Evolutionary conservation across 1,140 invertebrate genomes (phyloP).

Genomic region (Dreissena rostriformis): DNA sequence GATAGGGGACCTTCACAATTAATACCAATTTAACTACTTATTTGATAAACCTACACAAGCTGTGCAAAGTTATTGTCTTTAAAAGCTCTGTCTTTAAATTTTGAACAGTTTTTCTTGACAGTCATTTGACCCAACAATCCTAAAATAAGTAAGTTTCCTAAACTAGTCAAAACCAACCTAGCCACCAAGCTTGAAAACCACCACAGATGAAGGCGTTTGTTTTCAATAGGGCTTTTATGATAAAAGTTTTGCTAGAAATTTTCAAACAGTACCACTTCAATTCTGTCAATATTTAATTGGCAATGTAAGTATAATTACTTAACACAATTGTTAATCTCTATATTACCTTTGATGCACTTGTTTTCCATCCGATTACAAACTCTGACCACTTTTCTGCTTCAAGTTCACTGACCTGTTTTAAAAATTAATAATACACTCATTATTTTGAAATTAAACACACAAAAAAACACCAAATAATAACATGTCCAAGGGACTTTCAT

Average conservation of each 20-base stretch:
- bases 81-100: too few species aligned
- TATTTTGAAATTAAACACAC: neutral
- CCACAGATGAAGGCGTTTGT: neutral
- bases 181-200: neutral
- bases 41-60: too few species aligned
- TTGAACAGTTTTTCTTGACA: too few species aligned
- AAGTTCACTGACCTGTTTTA: neutral
- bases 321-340: neutral
- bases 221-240: neutral
- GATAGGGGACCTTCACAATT: too few species aligned
- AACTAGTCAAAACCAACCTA: too few species aligned
- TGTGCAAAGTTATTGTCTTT: too few species aligned
- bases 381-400: constrained; percentile 14
- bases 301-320: neutral
- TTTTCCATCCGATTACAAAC: constrained; percentile 28
- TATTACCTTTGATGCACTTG: constrained; percentile 1
- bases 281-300: too few species aligned
- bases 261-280: neutral
- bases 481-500: neutral
- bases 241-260: neutral
- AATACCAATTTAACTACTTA: too few species aligned
- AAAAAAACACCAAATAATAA: neutral
- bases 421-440: too few species aligned
- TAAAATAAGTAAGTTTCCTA: too few species aligned
- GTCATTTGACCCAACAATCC: too few species aligned